Base-by-base conservation (phyloP, 1,140 invertebrate genomes). In the Drosophila serrata region DNA sequence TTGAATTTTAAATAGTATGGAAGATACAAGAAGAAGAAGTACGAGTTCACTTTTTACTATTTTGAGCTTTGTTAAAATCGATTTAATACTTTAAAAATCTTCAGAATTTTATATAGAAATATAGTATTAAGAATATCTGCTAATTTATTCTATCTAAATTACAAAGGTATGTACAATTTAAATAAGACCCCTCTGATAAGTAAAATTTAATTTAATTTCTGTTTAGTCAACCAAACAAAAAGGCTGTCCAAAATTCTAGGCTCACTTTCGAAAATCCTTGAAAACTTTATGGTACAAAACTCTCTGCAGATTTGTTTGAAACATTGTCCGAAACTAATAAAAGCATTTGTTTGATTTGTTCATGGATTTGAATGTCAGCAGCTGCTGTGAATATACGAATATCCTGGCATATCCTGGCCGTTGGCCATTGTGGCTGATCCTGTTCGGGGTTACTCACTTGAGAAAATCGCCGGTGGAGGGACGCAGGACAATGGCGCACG, bases 391-490 rank as follows among this genome's bases (percentile, higher is more conserved):
- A 69, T 69, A 27, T 4, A 51, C 31, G 19, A 37, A 37, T 40
- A 37, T 40, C 24, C 22, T 12, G 60, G 35, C 27, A 24, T 27
- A 45, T 39, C 19, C 33, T 37, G 33, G 17, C 22, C n/a, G 15
- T 15, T 46, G 51, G 51, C 42, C 64, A 17, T 43, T 48, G 35
- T 40, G 51, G 11, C 40, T 39, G 43, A 29, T 53, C 31, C 51
- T 37, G 39, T 40, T n/a, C 24, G 37, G 35, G 22, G 40, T 27
- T 58, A 92, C 91, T 95, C 94, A 97, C 96, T 96, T 96, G 59
- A 97, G 93, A 93, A 97, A 97, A 93, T 97, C 96, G 51, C 96
- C 96, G 74, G 94, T 94, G 13, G 97, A 97, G 58, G 97, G 96
- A 92, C 96, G 96, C 79, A 97, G 95, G 13, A 97, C 94, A 75